phyloP scores from a whole-genome alignment of 2,888 invertebrate genomes.

The Papilio demoleus region DNA sequence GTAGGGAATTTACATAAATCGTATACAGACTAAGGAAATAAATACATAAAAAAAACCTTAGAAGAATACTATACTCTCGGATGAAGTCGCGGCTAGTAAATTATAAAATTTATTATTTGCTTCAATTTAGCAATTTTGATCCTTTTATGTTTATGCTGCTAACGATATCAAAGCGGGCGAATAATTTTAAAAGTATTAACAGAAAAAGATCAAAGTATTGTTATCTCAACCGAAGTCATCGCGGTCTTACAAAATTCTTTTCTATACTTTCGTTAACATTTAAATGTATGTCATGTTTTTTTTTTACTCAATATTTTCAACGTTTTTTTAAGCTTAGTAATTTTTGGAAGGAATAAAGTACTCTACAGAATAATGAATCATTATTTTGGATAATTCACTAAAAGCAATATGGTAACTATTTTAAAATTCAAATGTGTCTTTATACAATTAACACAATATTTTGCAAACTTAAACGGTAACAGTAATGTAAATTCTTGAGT shows the following conservation, averaged over 20 bases:
- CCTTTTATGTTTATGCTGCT: background rate
- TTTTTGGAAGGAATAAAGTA: too few relatives aligned
- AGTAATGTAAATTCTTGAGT: background rate
- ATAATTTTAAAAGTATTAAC: conserved; percentile 1
- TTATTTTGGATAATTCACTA: too few relatives aligned
- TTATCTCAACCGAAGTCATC: background rate
- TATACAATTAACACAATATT: background rate
- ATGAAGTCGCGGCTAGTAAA: too few relatives aligned
- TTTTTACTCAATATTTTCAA: background rate
- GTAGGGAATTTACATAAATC: too few relatives aligned
- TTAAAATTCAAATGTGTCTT: too few relatives aligned
- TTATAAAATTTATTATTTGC: background rate
- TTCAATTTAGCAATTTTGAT: background rate
- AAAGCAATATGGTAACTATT: too few relatives aligned
- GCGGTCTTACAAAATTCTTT: background rate
- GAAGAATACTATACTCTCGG: too few relatives aligned
- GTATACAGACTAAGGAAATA: too few relatives aligned
- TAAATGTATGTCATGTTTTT: background rate
- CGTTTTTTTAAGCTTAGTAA: background rate
- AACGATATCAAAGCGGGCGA: conserved; percentile 1
- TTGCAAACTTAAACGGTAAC: background rate
- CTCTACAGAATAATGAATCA: too few relatives aligned
- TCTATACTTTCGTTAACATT: background rate
- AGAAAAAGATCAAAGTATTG: conserved; percentile 5
- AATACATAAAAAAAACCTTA: too few relatives aligned